Percentiles rank a stretch among this genome's conserved stretches.
Conservation (phyloP, 1,140 invertebrate species). For the Caligus rogercresseyi region DNA sequence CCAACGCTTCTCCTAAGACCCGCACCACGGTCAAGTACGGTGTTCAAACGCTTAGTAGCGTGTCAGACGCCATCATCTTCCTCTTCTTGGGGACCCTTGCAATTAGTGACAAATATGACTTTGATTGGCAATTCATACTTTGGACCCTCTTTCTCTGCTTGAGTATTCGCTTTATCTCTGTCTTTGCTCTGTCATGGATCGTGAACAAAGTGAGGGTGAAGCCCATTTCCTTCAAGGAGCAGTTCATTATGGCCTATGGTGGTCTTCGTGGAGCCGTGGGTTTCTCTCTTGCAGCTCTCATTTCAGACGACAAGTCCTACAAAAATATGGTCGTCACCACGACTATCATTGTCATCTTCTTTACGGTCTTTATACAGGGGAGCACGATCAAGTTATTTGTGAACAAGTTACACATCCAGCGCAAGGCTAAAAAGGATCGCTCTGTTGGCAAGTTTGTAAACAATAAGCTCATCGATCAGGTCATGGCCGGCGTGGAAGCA, state of each 20-base stretch:
- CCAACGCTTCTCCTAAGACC: conserved; percentile 31
- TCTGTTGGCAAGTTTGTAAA: conserved; percentile 35
- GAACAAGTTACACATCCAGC: conserved; percentile 39
- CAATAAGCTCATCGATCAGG: conserved; percentile 35
- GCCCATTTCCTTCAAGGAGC: conserved; percentile 37
- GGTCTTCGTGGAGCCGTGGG: conserved; percentile 47
- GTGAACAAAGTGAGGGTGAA: conserved; percentile 34
- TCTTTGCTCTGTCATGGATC: conserved; percentile 35
- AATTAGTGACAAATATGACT: conserved; percentile 34
- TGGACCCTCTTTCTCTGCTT: conserved; percentile 39
- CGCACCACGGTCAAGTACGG: conserved; percentile 43
- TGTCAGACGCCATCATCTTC: conserved; percentile 41
- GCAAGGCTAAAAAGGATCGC: conserved; percentile 25
- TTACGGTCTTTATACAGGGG: conserved; percentile 47
- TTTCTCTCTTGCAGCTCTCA: conserved; percentile 41
- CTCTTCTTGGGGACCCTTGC: conserved; percentile 37
- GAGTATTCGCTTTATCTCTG: conserved; percentile 36
- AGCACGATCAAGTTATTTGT: conserved; percentile 45
- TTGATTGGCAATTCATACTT: conserved; percentile 36
- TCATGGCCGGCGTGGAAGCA: conserved; percentile 40
- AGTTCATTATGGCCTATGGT: conserved; percentile 46
- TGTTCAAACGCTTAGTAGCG: conserved; percentile 39
- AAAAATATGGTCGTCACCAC: conserved; percentile 41
- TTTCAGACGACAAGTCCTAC: conserved; percentile 34
- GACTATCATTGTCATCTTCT: conserved; percentile 42